Base-by-base conservation (phyloP, 2,113 vertebrate species). In the Gasterosteus nipponicus region DNA sequence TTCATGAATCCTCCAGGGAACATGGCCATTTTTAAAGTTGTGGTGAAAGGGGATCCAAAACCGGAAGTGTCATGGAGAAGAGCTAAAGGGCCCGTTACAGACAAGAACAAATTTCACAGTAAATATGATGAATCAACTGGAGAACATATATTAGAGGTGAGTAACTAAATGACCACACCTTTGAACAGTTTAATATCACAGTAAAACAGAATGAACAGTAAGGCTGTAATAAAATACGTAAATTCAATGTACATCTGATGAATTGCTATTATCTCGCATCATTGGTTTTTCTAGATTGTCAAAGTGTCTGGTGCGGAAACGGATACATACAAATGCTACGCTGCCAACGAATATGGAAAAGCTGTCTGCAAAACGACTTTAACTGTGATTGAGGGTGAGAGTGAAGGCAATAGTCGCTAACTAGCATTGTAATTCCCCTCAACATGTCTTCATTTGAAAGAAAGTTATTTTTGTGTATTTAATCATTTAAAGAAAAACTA, bases 141-240 rank as follows among this genome's bases (percentile, higher is more conserved):
- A 26, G 96, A 97, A 75, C 85, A 94, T 0, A 44, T 91, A 63
- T 86, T 98, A 41, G 92, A 97, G 94, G 96, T 97, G 73, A 91
- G 91, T 47, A 8, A 46, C 7, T 49, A 10, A 31, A 33, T 53
- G 0, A 64, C 44, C 15, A 14, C 19, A 7, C 2, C 8, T 42
- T 12, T 16, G 1, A 41, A 8, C 14, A 16, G 1, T 6, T 12
- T 10, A 41, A 61, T 2, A 59, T 53, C 14, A 59, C 1, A 39
- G n/a, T 31, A 10, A 29, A 44, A 38, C 12, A 29, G 60, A 42
- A 22, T 26, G 2, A 31, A 35, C 8, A 18, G 10, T 22, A 18
- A 46, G n/a, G 29, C 22, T 9, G 6, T 14, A 19, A 6, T 10
- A 31, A 59, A 44, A 26, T 10, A 39, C 16, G 3, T 61, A 41